Base-by-base conservation (phyloP, 2,797 vertebrate species). In the Hirundo rustica region DNA sequence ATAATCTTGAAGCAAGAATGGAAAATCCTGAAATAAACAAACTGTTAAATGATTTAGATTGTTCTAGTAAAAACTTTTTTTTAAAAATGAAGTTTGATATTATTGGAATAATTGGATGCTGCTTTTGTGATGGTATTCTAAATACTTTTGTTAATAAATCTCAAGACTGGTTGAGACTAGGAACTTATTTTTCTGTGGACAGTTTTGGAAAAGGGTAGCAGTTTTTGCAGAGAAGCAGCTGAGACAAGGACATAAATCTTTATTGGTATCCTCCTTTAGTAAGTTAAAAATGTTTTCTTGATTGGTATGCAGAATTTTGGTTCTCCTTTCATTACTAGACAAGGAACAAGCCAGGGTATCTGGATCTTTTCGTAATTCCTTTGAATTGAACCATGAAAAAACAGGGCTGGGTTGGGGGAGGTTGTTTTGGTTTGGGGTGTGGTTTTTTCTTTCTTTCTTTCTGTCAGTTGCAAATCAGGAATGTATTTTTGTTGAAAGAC, bases 351-450 rank as follows among this genome's bases (percentile, higher is more conserved):
- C 12, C 38, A 65, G 15, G 29, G 9, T 86, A 12, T 62, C 58
- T 76, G 12, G 4, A 45, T 82, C 58, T 73, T 65, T 48, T 29
- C 76, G 38, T 44, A 87, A 65, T 87, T 82, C 9, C 40, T 76
- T 75, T 79, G 27, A 89, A 88, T 6, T 29, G 27, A 91, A 44
- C 30, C n/a, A 36, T 72, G 57, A 6, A 36, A 67, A 75, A 64
- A 6, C 16, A 4, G 7, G 9, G 6, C 23, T 40, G 6, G 2
- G 4, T 2, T 5, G 15, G 5, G 5, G 6, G 17, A 11, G 3
- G 9, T 55, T 45, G 40, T 45, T 72, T 72, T 7, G 10, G 1
- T 5, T 79, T 38, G 11, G 16, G 13, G 19, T 58, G 15, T 44
- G 10, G 3, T 17, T 2, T 13, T 65, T 16, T 38, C 10, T 34